Evolutionary conservation across 2,113 vertebrate species (phyloP).

Genomic region (Plecturocebus donacophilus): DNA sequence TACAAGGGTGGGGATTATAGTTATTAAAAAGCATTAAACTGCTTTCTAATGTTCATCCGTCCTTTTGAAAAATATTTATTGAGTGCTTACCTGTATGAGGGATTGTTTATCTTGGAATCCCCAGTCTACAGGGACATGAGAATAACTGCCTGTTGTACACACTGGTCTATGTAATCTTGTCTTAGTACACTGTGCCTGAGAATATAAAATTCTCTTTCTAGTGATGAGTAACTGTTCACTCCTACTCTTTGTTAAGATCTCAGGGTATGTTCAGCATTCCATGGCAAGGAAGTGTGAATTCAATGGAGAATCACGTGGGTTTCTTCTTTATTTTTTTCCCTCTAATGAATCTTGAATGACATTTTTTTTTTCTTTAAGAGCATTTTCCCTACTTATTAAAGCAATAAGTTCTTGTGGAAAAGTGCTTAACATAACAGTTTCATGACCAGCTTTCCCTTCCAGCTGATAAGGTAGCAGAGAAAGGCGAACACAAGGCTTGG

Average conservation of each 20-base stretch:
- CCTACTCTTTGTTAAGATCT: neutral
- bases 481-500: slow-evolving; percentile 70
- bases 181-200: neutral
- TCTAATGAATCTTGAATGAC: slow-evolving; percentile 85
- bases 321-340: slow-evolving; percentile 23
- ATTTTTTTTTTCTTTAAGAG: slow-evolving; percentile 82
- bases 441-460: slow-evolving; percentile 67
- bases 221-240: neutral
- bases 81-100: neutral
- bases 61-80: slow-evolving; percentile 76
- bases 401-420: slow-evolving; percentile 84
- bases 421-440: slow-evolving; percentile 81
- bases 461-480: slow-evolving; percentile 73
- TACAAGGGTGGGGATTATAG: neutral
- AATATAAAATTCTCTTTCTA: neutral
- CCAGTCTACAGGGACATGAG: slow-evolving; percentile 64
- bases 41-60: neutral
- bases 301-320: neutral
- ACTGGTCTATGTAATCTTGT: neutral
- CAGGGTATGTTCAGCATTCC: neutral
- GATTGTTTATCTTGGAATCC: slow-evolving; percentile 64
- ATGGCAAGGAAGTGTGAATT: neutral
- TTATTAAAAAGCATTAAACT: neutral
- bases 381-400: slow-evolving; percentile 85
- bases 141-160: slow-evolving; percentile 37